Percentiles rank a stretch among this genome's conserved stretches.
Evolutionary conservation across 2,888 invertebrate species (phyloP).

Genomic region (Troides helena): DNA sequence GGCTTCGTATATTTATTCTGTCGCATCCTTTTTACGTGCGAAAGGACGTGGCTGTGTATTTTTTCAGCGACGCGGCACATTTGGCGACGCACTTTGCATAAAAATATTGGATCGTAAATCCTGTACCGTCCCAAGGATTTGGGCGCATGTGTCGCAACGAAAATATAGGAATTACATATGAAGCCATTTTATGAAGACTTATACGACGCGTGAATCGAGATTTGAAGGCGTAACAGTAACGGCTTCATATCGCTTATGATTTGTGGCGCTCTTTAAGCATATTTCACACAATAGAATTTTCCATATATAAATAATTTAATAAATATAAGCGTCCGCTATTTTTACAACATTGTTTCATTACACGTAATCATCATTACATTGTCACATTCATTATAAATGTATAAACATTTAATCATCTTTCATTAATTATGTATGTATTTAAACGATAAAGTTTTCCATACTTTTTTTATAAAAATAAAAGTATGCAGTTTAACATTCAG

Average conservation of each 20-base stretch:
- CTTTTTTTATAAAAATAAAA: no score
- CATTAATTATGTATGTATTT: no score
- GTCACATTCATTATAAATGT: no score
- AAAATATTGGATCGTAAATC: constrained; percentile 78
- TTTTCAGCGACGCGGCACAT: constrained; percentile 73
- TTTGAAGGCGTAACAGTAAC: constrained; percentile 47
- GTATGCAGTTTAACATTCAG: no score
- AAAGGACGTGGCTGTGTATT: constrained; percentile 72
- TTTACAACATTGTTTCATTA: no score
- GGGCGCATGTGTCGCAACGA: constrained; percentile 66
- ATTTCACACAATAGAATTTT: neutral
- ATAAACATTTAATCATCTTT: no score
- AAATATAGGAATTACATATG: constrained; percentile 64
- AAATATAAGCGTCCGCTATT: no score
- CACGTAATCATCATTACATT: no score
- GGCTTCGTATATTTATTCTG: constrained; percentile 79
- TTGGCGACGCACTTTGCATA: constrained; percentile 79
- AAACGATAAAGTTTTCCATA: no score
- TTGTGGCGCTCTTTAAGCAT: constrained; percentile 6
- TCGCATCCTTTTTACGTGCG: constrained; percentile 79
- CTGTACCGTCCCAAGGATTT: constrained; percentile 59
- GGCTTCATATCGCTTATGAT: constrained; percentile 34
- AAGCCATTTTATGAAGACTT: constrained; percentile 58
- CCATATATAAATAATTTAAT: no score
- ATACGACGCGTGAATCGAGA: constrained; percentile 59